Evolutionary conservation across 2,797 vertebrate genomes (phyloP).

Genomic region (Mycteria americana): DNA sequence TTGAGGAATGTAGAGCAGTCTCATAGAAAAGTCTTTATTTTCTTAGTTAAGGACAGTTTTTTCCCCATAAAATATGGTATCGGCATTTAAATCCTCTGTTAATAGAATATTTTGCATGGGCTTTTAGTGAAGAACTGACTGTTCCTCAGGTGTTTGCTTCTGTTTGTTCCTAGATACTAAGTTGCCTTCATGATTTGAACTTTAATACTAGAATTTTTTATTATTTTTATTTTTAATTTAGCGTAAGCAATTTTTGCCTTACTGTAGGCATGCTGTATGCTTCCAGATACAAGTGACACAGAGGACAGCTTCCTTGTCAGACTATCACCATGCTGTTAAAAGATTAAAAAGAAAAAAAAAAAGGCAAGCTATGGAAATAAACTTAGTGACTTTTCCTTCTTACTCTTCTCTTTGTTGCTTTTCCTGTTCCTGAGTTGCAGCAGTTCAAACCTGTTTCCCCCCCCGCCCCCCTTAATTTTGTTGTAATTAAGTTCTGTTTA

Average conservation of each 20-base stretch:
- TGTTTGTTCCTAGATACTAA: neutral
- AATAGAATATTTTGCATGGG: neutral
- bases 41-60: neutral
- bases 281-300: neutral
- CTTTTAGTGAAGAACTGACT: neutral
- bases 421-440: neutral
- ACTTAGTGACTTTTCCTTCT: neutral
- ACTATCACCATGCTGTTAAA: accelerated
- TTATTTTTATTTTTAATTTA: neutral
- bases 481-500: neutral
- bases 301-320: neutral
- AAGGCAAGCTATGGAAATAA: neutral
- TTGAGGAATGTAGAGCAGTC: neutral
- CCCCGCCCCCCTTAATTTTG: neutral
- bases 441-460: neutral
- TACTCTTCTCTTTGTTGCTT: neutral
- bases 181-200: neutral
- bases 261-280: neutral
- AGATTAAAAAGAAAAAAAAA: neutral
- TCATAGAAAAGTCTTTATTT: neutral
- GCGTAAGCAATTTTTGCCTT: neutral
- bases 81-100: neutral
- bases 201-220: neutral
- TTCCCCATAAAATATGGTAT: neutral
- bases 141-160: neutral